A percentile compares a stretch with the other conserved stretches of the same genome.
These are phyloP conservation scores for Neodontobutis hainanensis DNA, from an alignment of 2,113 vertebrate genomes.

Conservation along the genomic window DNA sequence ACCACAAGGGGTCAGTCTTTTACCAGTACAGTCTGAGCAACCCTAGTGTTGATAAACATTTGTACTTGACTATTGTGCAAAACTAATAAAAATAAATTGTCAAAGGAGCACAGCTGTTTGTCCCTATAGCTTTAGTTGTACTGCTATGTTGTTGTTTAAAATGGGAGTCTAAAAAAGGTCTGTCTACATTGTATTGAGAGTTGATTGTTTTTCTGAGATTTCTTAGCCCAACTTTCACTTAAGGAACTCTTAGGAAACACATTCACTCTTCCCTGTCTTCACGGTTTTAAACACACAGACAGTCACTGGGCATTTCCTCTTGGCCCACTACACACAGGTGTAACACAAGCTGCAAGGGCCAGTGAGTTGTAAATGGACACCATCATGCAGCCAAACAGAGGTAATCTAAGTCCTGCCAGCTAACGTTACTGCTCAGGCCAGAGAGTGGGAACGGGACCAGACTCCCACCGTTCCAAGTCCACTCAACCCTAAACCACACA, in stretches of 20 bases:
- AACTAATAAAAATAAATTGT: neutral
- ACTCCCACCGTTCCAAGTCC: constrained; percentile 6
- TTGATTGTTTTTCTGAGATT: too few species aligned
- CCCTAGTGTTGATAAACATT: neutral
- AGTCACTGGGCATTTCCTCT: constrained; percentile 49
- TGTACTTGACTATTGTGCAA: neutral
- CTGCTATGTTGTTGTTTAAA: neutral
- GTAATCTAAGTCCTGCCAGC: constrained; percentile 55
- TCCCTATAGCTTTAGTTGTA: neutral
- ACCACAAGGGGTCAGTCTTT: constrained; percentile 41
- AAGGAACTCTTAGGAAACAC: neutral
- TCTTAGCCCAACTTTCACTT: too few species aligned
- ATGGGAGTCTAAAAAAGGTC: neutral
- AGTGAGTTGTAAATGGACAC: constrained; percentile 62
- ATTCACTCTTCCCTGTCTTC: constrained; percentile 20
- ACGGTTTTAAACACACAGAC: constrained; percentile 1
- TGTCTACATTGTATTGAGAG: neutral
- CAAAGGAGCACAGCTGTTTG: neutral
- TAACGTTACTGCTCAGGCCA: constrained; percentile 23
- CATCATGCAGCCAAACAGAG: constrained; percentile 14
- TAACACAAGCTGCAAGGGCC: constrained; percentile 61
- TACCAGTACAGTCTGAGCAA: neutral
- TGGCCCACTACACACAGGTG: constrained; percentile 53
- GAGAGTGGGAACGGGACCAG: constrained; percentile 1
- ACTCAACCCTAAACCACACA: constrained; percentile 25